A percentile compares a stretch with the other conserved stretches of the same genome.
Evolutionary conservation across 2,797 vertebrate species (phyloP).

Genomic region (Pangasius djambal): DNA sequence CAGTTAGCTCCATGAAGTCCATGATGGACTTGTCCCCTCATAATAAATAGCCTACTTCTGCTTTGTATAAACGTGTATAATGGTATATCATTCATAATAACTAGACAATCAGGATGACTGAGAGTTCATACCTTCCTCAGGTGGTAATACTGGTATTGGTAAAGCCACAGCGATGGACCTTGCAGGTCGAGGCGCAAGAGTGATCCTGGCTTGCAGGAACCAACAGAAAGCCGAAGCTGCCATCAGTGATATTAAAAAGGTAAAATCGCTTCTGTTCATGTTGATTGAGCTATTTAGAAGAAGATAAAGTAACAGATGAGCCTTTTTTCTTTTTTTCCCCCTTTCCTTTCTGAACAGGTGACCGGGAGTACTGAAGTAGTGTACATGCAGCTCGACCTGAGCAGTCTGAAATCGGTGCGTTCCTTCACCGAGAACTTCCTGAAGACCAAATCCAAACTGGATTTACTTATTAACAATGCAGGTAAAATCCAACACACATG

Average conservation of each 20-base stretch:
- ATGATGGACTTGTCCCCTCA: neutral
- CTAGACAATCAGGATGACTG: neutral
- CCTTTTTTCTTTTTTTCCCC: neutral
- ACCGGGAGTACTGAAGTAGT: constrained; percentile 78
- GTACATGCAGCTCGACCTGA: constrained; percentile 85
- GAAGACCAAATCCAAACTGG: constrained; percentile 78
- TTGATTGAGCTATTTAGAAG: neutral
- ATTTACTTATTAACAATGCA: constrained; percentile 89
- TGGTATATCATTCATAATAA: neutral
- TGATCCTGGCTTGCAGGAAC: constrained; percentile 83
- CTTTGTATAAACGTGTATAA: neutral
- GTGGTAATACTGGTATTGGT: constrained; percentile 84
- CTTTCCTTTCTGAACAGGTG: constrained; percentile 66
- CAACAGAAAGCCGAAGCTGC: constrained; percentile 75
- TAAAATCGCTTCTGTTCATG: constrained; percentile 47
- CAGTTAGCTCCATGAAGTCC: neutral
- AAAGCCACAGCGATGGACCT: constrained; percentile 83
- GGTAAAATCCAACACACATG: constrained; percentile 69
- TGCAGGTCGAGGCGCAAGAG: constrained; percentile 80
- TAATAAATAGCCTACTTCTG: neutral
- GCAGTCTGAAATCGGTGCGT: constrained; percentile 78
- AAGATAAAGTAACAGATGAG: neutral
- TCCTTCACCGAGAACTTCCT: constrained; percentile 81
- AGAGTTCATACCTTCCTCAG: constrained; percentile 62
- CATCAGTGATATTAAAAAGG: constrained; percentile 77